phyloP scores from a whole-genome alignment of 2,888 invertebrate genomes.

The Gymnoscelis rufifasciata region DNA sequence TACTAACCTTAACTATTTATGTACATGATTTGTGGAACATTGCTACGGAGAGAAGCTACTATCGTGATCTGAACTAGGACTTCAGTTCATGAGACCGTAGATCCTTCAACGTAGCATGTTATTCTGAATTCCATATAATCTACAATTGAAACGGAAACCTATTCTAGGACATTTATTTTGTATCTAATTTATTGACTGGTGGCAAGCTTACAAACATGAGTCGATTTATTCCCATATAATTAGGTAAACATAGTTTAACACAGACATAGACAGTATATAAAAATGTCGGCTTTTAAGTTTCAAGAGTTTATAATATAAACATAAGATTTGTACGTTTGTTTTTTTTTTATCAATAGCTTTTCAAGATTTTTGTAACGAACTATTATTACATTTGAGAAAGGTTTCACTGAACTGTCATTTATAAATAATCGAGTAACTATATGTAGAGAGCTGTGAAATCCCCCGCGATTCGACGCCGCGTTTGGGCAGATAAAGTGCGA shows the following conservation, averaged over 20 bases:
- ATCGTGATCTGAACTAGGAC: neutral
- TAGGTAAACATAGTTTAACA: neutral
- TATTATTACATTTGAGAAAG: neutral
- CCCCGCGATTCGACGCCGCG: slow-evolving; percentile 54
- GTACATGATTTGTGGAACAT: slow-evolving; percentile 27
- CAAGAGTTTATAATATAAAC: neutral
- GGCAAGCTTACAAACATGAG: slow-evolving; percentile 18
- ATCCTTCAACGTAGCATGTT: slow-evolving; percentile 15
- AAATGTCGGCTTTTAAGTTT: too few relatives aligned
- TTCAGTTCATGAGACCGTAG: neutral
- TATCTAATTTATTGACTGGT: slow-evolving; percentile 20
- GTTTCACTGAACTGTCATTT: slow-evolving; percentile 18
- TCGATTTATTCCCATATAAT: slow-evolving; percentile 3
- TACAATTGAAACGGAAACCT: slow-evolving; percentile 20
- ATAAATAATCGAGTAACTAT: slow-evolving; percentile 43
- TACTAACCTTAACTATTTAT: slow-evolving; percentile 35
- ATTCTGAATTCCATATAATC: slow-evolving; percentile 16
- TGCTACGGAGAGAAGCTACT: slow-evolving; percentile 14
- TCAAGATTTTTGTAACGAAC: too few relatives aligned
- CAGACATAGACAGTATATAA: slow-evolving; percentile 5
- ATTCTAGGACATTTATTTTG: slow-evolving; percentile 22
- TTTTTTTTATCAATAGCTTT: too few relatives aligned
- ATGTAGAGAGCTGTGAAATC: slow-evolving; percentile 43
- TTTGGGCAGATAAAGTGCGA: slow-evolving; percentile 75
- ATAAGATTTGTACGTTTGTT: too few relatives aligned